Percentiles rank a stretch among this genome's conserved stretches.
Evolutionary conservation across 2,888 invertebrate species (phyloP).

Genomic region (Macrosoma leucophasiata): DNA sequence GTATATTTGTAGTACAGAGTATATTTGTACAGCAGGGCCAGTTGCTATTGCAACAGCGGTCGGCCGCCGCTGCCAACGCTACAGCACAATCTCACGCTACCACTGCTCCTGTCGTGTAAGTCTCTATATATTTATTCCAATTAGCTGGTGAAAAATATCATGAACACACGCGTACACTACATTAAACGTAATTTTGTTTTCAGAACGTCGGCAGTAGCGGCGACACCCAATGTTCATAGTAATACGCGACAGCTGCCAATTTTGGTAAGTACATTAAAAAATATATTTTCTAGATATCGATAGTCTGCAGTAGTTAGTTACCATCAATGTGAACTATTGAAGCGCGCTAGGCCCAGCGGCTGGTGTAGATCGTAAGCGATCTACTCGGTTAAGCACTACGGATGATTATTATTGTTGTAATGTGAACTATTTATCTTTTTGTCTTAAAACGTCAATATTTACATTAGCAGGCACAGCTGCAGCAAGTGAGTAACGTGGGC

Average conservation of each 20-base stretch:
- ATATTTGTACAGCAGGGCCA: constrained; percentile 45
- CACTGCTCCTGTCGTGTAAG: constrained; percentile 60
- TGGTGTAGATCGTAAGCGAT: no score
- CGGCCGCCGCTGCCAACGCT: constrained; percentile 42
- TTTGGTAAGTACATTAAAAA: constrained; percentile 73
- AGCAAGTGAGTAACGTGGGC: constrained; percentile 56
- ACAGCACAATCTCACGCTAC: constrained; percentile 53
- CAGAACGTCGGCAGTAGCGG: constrained; percentile 61
- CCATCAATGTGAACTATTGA: no score
- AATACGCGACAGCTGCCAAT: constrained; percentile 79
- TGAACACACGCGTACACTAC: neutral
- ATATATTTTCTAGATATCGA: constrained; percentile 3
- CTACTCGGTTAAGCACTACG: no score
- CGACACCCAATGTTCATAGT: constrained; percentile 60
- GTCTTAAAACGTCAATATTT: constrained; percentile 3
- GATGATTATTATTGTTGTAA: no score
- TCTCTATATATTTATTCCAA: constrained; percentile 16
- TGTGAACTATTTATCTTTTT: no score
- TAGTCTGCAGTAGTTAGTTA: no score
- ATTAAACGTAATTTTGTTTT: constrained; percentile 23
- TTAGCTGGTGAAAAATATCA: neutral
- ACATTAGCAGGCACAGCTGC: constrained; percentile 80
- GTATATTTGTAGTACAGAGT: constrained; percentile 33
- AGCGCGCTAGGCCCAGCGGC: no score
- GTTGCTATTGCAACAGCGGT: constrained; percentile 52